Base-by-base conservation (phyloP, 2,888 invertebrate genomes). In the Acanthopleura granulata region DNA sequence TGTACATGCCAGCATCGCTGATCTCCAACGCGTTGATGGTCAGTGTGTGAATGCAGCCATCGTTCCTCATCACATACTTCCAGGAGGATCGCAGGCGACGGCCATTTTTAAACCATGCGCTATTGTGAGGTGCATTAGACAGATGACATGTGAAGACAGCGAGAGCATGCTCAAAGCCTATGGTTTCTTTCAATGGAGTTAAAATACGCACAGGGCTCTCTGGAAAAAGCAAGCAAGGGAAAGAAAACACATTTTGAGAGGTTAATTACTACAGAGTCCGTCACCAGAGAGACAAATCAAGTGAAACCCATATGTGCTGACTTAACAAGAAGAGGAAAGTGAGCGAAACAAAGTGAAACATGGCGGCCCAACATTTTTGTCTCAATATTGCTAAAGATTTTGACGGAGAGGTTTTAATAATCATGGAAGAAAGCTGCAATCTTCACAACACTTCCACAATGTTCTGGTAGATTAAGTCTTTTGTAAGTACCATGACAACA, bases 41-140 rank as follows among this genome's bases (percentile, higher is more conserved):
- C 76, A 89, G 81, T 30, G 78, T 81, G 78, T 89, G 87, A 40
- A 83, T 82, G 16, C 74, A 80, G 69, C 86, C 87, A 91, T 96
- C 95, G 87, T 95, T 95, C 74, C 95, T 94, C n/a, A 96, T 93
- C 86, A 81, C 95, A 93, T 89, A 96, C 89, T 96, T 81, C 62
- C 84, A 96, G 95, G 95, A 95, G 66, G 95, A 95, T 84, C 94
- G 95, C 0, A 97, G 92, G 91, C 96, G 95, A 83, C 94, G 94
- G 22, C 86, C 87, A 75, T 88, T 85, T 79, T 88, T 88, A 74
- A 83, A 85, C 90, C 89, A 90, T 27, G 82, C 84, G 69, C 84
- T 87, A 4, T 77, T 75, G 15, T 84, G 82, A 66, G 84, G 81
- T 22, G 88, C 84, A 75, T 86, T 86, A 72, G 88, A 86, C 11